phyloP scores from a whole-genome alignment of 1,140 invertebrate genomes.

The Drosophila insularis region DNA sequence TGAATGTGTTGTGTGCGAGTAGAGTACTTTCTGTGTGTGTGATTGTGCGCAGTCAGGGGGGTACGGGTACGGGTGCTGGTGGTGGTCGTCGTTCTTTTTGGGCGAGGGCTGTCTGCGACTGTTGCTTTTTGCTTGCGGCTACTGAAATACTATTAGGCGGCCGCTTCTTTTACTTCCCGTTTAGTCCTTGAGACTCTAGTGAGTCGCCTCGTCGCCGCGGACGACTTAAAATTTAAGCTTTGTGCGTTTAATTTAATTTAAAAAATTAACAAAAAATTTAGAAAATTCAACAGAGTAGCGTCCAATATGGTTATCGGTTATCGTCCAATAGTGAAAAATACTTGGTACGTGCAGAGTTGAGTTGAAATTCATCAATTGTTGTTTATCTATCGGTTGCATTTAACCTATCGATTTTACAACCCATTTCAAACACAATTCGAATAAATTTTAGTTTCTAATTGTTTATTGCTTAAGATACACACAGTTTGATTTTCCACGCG shows the following conservation, averaged over 20 bases:
- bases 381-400: neutral
- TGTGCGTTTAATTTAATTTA: conserved; percentile 65
- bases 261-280: conserved; percentile 44
- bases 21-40: conserved; percentile 53
- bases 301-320: conserved; percentile 15
- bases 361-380: neutral
- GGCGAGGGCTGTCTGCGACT: conserved; percentile 53
- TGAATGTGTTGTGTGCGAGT: conserved; percentile 21
- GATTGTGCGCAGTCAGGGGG: conserved; percentile 37
- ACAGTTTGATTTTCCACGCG: neutral
- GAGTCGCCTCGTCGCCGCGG: conserved; percentile 36
- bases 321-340: neutral
- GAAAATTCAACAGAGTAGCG: conserved; percentile 46
- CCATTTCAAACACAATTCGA: conserved; percentile 25
- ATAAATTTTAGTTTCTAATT: conserved; percentile 32
- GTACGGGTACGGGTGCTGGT: conserved; percentile 43
- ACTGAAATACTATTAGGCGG: conserved; percentile 19
- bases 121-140: conserved; percentile 42
- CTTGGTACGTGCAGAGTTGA: neutral
- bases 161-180: conserved; percentile 24
- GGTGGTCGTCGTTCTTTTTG: conserved; percentile 60
- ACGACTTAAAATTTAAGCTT: conserved; percentile 47
- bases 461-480: conserved; percentile 7
- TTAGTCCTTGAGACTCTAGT: conserved; percentile 52
- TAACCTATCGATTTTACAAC: conserved; percentile 5